Conservation (phyloP, 1,140 invertebrate genomes). For the Zaprionus gabonicus region DNA sequence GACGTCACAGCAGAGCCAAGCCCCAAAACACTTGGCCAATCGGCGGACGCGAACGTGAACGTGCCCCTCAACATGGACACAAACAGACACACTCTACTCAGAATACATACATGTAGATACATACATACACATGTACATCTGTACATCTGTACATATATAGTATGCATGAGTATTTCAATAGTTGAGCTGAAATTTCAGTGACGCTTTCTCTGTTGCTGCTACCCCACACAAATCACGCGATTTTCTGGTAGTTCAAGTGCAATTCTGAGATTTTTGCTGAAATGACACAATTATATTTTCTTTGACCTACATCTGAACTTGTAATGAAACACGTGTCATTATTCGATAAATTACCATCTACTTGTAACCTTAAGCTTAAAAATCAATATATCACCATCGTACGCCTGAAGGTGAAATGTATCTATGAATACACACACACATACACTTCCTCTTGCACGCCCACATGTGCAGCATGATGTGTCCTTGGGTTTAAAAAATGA, state of each 20-base stretch:
- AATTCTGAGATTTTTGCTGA: constrained; percentile 64
- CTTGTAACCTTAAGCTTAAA: constrained; percentile 24
- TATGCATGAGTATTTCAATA: constrained; percentile 37
- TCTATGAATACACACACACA: not conserved
- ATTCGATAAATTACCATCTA: constrained; percentile 39
- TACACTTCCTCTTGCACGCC: not conserved
- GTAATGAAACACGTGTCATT: constrained; percentile 47
- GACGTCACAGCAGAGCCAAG: constrained; percentile 75
- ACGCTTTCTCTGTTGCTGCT: constrained; percentile 51
- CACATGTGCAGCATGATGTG: constrained; percentile 14
- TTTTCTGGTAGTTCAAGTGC: constrained; percentile 66
- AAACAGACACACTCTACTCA: not conserved
- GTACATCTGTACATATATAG: not conserved
- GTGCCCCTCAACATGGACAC: constrained; percentile 49
- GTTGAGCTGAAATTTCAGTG: constrained; percentile 37
- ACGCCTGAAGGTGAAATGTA: constrained; percentile 54
- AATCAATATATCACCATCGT: constrained; percentile 64
- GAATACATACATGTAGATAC: constrained; percentile 6
- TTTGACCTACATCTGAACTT: constrained; percentile 80
- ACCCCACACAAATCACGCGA: constrained; percentile 69
- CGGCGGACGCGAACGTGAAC: constrained; percentile 58
- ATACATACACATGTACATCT: not conserved
- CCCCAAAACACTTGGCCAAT: constrained; percentile 76
- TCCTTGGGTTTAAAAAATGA: constrained; percentile 9
- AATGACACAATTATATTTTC: constrained; percentile 39